These are phyloP conservation scores for Plebejus argus DNA, from an alignment of 2,888 invertebrate species.

Conservation along the genomic window DNA sequence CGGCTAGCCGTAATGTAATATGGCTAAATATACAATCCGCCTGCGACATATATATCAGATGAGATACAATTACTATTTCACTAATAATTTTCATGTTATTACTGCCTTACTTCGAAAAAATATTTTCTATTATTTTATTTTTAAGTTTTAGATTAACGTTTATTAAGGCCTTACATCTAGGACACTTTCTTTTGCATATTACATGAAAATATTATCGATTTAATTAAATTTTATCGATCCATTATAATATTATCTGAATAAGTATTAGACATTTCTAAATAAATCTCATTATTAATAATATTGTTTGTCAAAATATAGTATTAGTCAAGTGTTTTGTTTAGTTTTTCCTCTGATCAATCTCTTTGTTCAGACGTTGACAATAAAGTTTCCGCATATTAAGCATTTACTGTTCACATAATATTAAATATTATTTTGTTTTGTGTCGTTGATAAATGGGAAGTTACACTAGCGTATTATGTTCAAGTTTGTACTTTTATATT, in stretches of 20 bases:
- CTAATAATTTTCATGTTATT: slow-evolving; percentile 5
- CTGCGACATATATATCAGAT: too few species aligned
- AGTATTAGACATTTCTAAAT: neutral
- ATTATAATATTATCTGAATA: neutral
- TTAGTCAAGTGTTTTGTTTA: neutral
- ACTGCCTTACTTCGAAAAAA: neutral
- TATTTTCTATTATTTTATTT: neutral
- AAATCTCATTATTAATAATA: neutral
- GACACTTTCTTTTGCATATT: neutral
- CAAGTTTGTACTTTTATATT: slow-evolving; percentile 78
- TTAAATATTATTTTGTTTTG: neutral
- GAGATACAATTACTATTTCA: neutral
- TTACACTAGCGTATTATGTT: slow-evolving; percentile 51
- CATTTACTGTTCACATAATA: slow-evolving; percentile 55
- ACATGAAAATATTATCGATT: neutral
- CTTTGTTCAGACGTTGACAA: slow-evolving; percentile 26
- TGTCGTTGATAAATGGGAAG: slow-evolving; percentile 42
- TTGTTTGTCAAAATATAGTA: neutral
- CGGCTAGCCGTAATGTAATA: too few species aligned
- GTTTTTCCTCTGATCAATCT: slow-evolving; percentile 28
- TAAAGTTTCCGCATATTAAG: slow-evolving; percentile 46
- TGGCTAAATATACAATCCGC: too few species aligned
- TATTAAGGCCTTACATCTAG: neutral
- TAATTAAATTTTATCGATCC: neutral
- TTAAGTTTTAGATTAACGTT: slow-evolving; percentile 1